Percentiles rank a stretch among this genome's conserved stretches.
Evolutionary conservation across 1,140 invertebrate genomes (phyloP).

Genomic region (Philopotamus ludificatus): DNA sequence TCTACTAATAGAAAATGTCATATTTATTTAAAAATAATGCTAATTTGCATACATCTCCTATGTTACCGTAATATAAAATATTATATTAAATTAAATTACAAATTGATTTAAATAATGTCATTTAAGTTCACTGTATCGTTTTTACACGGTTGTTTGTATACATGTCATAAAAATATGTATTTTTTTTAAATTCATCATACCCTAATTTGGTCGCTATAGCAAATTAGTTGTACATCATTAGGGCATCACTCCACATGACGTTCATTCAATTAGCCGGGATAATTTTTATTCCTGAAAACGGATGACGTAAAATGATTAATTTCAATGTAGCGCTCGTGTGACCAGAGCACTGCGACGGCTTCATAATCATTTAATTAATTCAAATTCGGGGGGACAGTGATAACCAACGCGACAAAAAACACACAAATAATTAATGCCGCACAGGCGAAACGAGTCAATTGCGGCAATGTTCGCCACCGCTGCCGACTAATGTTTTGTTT

Average conservation of each 20-base stretch:
- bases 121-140: too few species aligned
- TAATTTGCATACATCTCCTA: too few species aligned
- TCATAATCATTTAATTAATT: slow-evolving; percentile 39
- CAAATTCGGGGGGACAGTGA: slow-evolving; percentile 22
- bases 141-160: too few species aligned
- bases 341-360: not conserved
- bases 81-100: too few species aligned
- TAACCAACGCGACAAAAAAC: slow-evolving; percentile 5
- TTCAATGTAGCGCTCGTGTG: slow-evolving; percentile 12
- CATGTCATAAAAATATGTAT: too few species aligned
- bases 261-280: slow-evolving; percentile 34
- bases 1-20: too few species aligned
- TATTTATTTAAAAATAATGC: too few species aligned
- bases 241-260: not conserved
- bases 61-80: too few species aligned
- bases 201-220: not conserved
- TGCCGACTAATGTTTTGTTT: slow-evolving; percentile 37
- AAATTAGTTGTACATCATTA: slow-evolving; percentile 16
- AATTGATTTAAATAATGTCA: too few species aligned
- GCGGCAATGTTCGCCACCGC: too few species aligned
- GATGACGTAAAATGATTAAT: slow-evolving; percentile 35
- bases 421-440: not conserved
- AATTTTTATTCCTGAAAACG: slow-evolving; percentile 33
- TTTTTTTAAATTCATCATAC: too few species aligned
- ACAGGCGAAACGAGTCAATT: slow-evolving; percentile 34